Base-by-base conservation (phyloP, 23 tunicate genomes). In the Clavelina lepadiformis region DNA sequence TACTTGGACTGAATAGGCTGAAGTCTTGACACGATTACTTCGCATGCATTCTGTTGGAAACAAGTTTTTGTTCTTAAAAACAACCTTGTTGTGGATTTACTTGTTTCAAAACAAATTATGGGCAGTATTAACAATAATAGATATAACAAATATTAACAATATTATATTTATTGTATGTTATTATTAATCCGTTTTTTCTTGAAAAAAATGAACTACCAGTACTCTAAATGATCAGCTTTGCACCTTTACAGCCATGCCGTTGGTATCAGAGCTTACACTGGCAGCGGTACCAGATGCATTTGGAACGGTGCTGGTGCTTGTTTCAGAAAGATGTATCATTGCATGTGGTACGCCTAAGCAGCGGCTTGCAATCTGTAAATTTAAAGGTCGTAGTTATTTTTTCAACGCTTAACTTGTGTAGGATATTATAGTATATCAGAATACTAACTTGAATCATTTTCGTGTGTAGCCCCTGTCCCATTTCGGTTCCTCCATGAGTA, bases 171-270 rank as follows among this genome's bases (percentile, higher is more conserved):
- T n/a, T n/a, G n/a, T n/a, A n/a, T n/a, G n/a, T n/a, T n/a, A n/a
- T n/a, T n/a, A n/a, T n/a, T n/a, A n/a, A n/a, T n/a, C n/a, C n/a
- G n/a, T n/a, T n/a, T n/a, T n/a, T n/a, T n/a, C n/a, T n/a, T n/a
- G n/a, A n/a, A n/a, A n/a, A n/a, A n/a, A n/a, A n/a, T n/a, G n/a
- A n/a, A n/a, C n/a, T n/a, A n/a, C n/a, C n/a, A n/a, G n/a, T n/a
- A n/a, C n/a, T n/a, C n/a, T n/a, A n/a, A n/a, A n/a, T n/a, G n/a
- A n/a, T n/a, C n/a, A n/a, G n/a, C n/a, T n/a, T n/a, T n/a, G n/a
- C n/a, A 89, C 97, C 79, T 93, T 85, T n/a, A 85, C 81, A 20
- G 98, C 98, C 83, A 69, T 73, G 31, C 98, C 94, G 45, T 93
- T 93, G 2, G 79, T 20, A 62, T 93, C 98, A 2, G 85, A 58